phyloP scores from a whole-genome alignment of 1,140 invertebrate species.

The Calycopis cecrops region DNA sequence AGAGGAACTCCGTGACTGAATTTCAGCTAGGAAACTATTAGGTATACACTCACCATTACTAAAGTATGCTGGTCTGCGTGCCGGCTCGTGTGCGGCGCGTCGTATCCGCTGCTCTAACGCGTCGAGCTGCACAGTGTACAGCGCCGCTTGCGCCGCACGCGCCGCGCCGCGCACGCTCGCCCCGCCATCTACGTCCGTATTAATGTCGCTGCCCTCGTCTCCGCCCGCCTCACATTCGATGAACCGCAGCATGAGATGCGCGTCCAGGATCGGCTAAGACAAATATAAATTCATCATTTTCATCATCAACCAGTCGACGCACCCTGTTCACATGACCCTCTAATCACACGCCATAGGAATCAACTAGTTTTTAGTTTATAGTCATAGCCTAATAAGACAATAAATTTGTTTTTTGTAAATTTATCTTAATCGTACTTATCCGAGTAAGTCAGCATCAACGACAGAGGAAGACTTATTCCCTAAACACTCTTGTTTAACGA shows the following conservation, averaged over 20 bases:
- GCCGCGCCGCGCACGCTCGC: conserved; percentile 23
- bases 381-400: no score
- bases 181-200: conserved; percentile 9
- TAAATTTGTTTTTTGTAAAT: no score
- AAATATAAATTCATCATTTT: not conserved
- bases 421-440: no score
- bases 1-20: no score
- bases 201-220: conserved; percentile 17
- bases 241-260: conserved; percentile 62
- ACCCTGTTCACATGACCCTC: no score
- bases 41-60: conserved; percentile 41
- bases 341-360: no score
- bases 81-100: conserved; percentile 24
- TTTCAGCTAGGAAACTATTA: not conserved
- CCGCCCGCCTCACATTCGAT: conserved; percentile 31
- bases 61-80: conserved; percentile 44
- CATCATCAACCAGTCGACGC: not conserved
- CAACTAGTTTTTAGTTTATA: no score
- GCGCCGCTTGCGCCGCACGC: conserved; percentile 45
- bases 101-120: conserved; percentile 60
- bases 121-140: conserved; percentile 76
- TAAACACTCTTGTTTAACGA: no score
- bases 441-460: no score
- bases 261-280: conserved; percentile 40
- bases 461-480: no score